Evolutionary conservation across 2,888 invertebrate genomes (phyloP).

Genomic region (Pediacus dermestoides): DNA sequence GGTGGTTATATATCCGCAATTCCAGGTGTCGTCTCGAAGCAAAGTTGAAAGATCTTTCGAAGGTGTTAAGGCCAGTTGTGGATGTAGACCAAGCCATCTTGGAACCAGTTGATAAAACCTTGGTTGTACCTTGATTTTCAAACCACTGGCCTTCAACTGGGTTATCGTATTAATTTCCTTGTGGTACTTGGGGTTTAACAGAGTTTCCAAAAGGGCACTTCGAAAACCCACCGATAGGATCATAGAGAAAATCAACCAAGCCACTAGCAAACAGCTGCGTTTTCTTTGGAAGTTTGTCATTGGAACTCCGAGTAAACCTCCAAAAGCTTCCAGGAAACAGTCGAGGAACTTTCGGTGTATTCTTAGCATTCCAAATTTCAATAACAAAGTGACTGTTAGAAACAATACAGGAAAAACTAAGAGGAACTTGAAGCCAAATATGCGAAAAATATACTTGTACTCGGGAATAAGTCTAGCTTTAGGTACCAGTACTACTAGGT

Average conservation of each 20-base stretch:
- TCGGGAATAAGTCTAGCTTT: not conserved
- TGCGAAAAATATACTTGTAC: not conserved
- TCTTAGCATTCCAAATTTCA: too few relatives aligned
- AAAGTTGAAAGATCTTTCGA: not conserved
- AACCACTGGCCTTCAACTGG: not conserved
- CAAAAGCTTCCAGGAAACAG: not conserved
- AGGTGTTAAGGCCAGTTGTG: not conserved
- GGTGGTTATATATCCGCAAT: not conserved
- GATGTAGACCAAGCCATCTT: not conserved
- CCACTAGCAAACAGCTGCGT: not conserved
- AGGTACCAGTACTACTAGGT: not conserved
- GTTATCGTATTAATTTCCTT: not conserved
- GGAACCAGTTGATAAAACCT: not conserved
- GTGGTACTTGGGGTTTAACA: not conserved
- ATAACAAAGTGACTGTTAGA: not conserved
- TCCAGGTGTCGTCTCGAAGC: not conserved
- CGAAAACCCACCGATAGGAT: not conserved
- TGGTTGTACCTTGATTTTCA: not conserved
- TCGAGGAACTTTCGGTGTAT: too few relatives aligned
- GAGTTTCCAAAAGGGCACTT: not conserved
- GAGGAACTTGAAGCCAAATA: not conserved
- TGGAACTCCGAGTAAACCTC: not conserved
- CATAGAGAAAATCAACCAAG: constrained; percentile 1
- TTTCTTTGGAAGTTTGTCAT: not conserved
- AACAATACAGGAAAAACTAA: not conserved